A percentile compares a stretch with the other conserved stretches of the same genome.
These are phyloP conservation scores for Neosalanx taihuensis DNA, from an alignment of 2,797 vertebrate genomes.

Conservation along the genomic window DNA sequence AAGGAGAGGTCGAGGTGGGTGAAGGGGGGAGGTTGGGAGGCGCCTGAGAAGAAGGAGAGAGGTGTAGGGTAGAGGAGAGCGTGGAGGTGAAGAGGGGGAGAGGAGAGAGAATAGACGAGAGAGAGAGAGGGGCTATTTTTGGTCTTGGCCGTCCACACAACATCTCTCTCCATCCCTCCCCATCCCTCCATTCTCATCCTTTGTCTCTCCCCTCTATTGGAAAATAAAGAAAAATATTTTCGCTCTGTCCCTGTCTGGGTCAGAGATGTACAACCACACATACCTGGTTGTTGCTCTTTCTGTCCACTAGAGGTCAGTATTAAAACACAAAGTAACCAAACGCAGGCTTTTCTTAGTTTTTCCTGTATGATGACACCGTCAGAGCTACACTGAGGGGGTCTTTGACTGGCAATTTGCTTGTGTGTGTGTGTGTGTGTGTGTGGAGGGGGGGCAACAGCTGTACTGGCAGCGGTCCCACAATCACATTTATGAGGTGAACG, in stretches of 20 bases:
- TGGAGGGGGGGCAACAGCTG: background rate
- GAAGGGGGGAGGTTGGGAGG: background rate
- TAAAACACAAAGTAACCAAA: background rate
- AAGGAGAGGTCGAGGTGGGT: background rate
- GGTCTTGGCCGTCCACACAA: background rate
- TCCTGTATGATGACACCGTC: background rate
- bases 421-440: no score
- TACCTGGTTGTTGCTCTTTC: background rate
- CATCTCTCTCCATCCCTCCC: background rate
- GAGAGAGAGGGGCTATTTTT: constrained; percentile 29
- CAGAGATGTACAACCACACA: background rate
- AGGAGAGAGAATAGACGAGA: background rate
- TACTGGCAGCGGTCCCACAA: background rate
- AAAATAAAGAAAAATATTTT: no score
- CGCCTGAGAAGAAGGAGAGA: background rate
- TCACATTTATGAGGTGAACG: background rate
- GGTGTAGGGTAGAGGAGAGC: background rate
- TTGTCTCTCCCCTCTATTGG: background rate
- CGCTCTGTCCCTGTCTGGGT: no score
- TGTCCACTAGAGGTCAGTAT: constrained; percentile 37
- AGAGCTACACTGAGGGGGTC: background rate
- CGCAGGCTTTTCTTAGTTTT: background rate
- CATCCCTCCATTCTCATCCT: background rate
- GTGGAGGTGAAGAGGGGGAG: background rate
- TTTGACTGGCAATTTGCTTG: constrained; percentile 23